Percentiles rank a stretch among this genome's conserved stretches.
Evolutionary conservation across 2,113 vertebrate species (phyloP).

Genomic region (Nycticebus coucang): DNA sequence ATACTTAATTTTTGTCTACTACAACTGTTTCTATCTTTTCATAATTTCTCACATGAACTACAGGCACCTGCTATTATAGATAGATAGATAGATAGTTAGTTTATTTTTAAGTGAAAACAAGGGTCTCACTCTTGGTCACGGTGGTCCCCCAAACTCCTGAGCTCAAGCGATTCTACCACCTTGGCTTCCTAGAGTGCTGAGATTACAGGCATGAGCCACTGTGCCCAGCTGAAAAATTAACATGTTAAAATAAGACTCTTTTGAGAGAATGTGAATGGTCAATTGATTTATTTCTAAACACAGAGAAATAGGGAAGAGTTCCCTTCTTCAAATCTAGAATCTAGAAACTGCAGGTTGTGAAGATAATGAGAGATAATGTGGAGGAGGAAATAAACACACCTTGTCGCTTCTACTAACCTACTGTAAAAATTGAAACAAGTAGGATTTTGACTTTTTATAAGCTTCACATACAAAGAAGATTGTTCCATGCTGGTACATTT

Average conservation of each 20-base stretch:
- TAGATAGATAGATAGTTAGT: no score
- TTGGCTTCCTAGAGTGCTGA: no score
- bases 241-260: neutral
- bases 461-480: neutral
- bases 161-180: no score
- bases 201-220: no score
- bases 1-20: neutral
- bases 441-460: constrained; percentile 40
- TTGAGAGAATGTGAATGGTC: neutral
- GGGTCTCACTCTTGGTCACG: no score
- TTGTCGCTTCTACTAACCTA: neutral
- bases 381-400: neutral
- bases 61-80: no score
- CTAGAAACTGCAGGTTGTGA: neutral
- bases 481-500: constrained; percentile 31
- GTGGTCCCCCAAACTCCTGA: no score
- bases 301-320: neutral
- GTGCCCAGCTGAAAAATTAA: no score
- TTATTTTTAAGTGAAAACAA: no score
- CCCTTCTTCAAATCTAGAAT: neutral
- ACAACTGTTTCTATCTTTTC: neutral
- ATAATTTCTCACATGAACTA: neutral
- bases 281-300: neutral
- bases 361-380: neutral
- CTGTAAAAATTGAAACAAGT: constrained; percentile 17